Base-by-base conservation (phyloP, 2,113 vertebrate genomes). In the Tonatia bakeri region DNA sequence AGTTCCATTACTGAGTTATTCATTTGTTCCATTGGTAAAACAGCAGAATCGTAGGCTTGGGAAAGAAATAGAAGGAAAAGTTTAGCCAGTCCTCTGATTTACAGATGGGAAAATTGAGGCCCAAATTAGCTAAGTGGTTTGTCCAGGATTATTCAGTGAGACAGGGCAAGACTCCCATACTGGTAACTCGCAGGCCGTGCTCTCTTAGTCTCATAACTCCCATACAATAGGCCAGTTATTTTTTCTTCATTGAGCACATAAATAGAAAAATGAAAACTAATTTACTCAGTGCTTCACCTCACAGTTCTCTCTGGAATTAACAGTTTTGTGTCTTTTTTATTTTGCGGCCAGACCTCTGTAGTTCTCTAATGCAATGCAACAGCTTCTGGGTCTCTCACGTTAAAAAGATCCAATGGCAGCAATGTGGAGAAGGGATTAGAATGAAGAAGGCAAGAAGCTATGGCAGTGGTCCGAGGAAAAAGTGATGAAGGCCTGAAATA, bases 1-100 rank as follows among this genome's bases (percentile, higher is more conserved):
- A 87, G 14, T 84, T 90, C 33, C 47, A 15, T 47, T 87, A 69
- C 72, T 40, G 81, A 69, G 26, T 83, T 89, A 24, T 56, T 83
- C 33, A 77, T 85, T 88, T 31, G 15, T 45, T 96, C 33, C 50
- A 24, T 76, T 96, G 96, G 7, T 67, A 79, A 90, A 96, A 69
- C 38, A 54, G 31, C 69, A 40, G 47, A 77, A 94, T 84, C 97
- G 96, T 93, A 96, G 70, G 67, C 12, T 67, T 88, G 8, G 40
- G 54, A 56, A 91, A 75, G 38, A 45, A 83, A 45, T 69, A 16
- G 70, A 87, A 94, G 31, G 90, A 43, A 7, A 26, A 36, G 4
- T 59, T 87, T 80, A 76, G 56, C 36, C n/a, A 93, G 1, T 76
- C 10, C 47, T 95, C 16, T 80, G n/a, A 80, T 73, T 89, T 87